Evolutionary conservation across 2,888 invertebrate species (phyloP).

Genomic region (Stomorhina lunata): DNA sequence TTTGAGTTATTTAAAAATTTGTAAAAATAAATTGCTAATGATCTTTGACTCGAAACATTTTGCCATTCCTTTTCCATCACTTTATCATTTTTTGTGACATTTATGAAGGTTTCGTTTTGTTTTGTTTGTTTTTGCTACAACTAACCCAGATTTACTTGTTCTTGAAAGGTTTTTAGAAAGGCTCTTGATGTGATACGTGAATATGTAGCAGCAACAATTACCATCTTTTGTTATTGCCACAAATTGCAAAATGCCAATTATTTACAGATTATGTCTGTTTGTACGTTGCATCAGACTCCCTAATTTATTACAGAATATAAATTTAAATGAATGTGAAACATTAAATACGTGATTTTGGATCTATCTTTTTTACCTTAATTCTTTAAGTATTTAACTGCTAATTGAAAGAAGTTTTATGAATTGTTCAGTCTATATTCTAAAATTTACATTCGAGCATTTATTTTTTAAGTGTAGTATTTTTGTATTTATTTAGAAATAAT

Average conservation of each 20-base stretch:
- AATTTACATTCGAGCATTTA: too few species aligned
- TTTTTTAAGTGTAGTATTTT: too few species aligned
- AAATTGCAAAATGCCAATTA: slow-evolving; percentile 14
- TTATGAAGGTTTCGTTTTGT: slow-evolving; percentile 31
- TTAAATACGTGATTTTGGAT: slow-evolving; percentile 33
- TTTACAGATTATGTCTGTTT: not conserved
- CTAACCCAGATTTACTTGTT: slow-evolving; percentile 35
- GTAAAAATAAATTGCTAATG: slow-evolving; percentile 6
- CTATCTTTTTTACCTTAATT: not conserved
- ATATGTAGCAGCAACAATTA: not conserved
- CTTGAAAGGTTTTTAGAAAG: slow-evolving; percentile 55
- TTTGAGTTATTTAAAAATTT: not conserved
- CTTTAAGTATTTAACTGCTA: not conserved
- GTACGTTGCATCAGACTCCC: not conserved
- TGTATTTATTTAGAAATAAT: too few species aligned
- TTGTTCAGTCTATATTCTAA: too few species aligned
- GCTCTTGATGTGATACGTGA: slow-evolving; percentile 21
- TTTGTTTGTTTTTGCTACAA: not conserved
- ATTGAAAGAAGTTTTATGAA: not conserved
- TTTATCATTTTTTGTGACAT: slow-evolving; percentile 41
- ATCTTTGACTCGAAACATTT: slow-evolving; percentile 25
- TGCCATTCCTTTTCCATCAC: slow-evolving; percentile 19
- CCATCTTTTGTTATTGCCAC: not conserved
- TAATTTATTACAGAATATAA: not conserved
- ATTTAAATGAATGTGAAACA: not conserved